Conservation (phyloP, 2,113 vertebrate species). For the Hippocampus comes region DNA sequence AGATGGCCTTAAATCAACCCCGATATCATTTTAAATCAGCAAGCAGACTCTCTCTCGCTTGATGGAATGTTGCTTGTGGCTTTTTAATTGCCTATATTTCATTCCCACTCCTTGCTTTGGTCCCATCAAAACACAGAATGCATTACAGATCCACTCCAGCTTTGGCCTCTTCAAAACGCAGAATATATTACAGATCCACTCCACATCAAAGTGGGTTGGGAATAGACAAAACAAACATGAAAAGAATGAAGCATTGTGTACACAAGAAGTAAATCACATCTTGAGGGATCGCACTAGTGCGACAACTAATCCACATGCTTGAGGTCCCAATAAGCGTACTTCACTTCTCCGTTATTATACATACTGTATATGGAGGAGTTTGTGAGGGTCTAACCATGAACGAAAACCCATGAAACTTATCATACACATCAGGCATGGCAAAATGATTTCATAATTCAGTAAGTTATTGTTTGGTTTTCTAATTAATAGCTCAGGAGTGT, state of each 20-base stretch:
- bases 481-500: no score
- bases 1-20: slow-evolving; percentile 29
- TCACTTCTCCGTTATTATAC: neutral
- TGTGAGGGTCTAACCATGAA: no score
- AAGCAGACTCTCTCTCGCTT: slow-evolving; percentile 31
- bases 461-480: no score
- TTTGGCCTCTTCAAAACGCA: slow-evolving; percentile 41
- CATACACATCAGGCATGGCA: no score
- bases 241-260: slow-evolving; percentile 1
- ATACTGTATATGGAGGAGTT: neutral
- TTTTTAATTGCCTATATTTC: slow-evolving; percentile 50
- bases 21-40: slow-evolving; percentile 36
- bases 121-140: slow-evolving; percentile 43
- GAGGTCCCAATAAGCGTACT: neutral
- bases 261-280: slow-evolving; percentile 23
- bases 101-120: slow-evolving; percentile 18
- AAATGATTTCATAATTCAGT: no score
- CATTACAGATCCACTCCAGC: slow-evolving; percentile 20
- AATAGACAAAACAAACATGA: slow-evolving; percentile 24
- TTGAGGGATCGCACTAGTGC: neutral
- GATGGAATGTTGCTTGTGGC: slow-evolving; percentile 35
- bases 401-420: no score
- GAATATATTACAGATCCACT: slow-evolving; percentile 26
- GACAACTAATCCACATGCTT: neutral
- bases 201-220: slow-evolving; percentile 20